phyloP scores from a whole-genome alignment of 2,888 invertebrate genomes.

The Dromius quadrimaculatus region DNA sequence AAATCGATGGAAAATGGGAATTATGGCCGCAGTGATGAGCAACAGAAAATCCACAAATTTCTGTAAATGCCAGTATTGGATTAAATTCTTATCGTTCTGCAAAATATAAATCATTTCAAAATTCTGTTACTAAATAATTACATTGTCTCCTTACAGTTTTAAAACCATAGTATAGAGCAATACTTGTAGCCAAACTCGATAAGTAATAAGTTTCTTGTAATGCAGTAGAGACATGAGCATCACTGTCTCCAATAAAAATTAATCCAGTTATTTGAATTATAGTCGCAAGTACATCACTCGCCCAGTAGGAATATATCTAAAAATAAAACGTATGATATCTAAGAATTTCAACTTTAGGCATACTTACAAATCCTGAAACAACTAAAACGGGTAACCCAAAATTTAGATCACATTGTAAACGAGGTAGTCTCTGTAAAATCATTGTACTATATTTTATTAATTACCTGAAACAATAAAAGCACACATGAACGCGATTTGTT shows the following conservation, averaged over 20 bases:
- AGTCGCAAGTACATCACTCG: background rate
- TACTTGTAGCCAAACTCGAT: background rate
- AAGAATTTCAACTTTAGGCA: background rate
- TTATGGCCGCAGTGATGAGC: background rate
- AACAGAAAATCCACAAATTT: background rate
- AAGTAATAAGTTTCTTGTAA: background rate
- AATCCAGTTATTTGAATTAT: no score
- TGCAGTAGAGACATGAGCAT: no score
- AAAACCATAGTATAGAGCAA: background rate
- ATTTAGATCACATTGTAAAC: conserved; percentile 3
- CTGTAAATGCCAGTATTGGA: background rate
- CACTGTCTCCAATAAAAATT: no score
- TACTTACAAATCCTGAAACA: background rate
- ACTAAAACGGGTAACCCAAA: background rate
- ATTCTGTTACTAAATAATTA: background rate
- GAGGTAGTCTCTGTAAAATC: no score
- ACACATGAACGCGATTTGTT: no score
- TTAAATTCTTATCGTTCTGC: conserved; percentile 6
- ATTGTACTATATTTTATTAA: no score
- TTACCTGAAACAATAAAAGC: no score
- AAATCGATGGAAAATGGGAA: background rate
- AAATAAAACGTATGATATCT: background rate
- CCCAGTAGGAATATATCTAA: conserved; percentile 7
- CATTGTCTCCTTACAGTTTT: background rate
- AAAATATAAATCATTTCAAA: background rate